Base-by-base conservation (phyloP, 2,888 invertebrate genomes). In the Microctonus hyperodae region DNA sequence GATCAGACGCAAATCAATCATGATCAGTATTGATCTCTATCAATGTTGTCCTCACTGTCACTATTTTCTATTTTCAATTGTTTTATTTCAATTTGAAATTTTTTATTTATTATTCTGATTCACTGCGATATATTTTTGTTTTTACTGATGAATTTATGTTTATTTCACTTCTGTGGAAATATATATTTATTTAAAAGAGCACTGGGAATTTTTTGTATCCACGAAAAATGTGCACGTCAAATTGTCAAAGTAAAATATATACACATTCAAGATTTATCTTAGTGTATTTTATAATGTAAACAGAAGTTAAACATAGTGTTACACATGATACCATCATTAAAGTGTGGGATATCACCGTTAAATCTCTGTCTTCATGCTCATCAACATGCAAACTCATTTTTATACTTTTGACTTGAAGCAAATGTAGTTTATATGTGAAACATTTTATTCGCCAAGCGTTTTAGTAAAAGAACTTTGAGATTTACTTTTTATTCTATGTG, bases 1-100 rank as follows among this genome's bases (percentile, higher is more conserved):
- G 51, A 28, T 16, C 16, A 37, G 48, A 37, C 65, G 25, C 48
- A 48, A 55, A 31, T 55, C 65, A 50, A 10, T 20, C 20, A 37
- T 31, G 11, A 7, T 59, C 13, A 28, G 51, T 25, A 16, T 33
- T 51, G n/a, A 55, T 48, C 44, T 53, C 67, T 40, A 56, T 57
- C 51, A 37, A 4, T 40, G 31, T 50, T n/a, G n/a, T n/a, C n/a
- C 48, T 22, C 48, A 2, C 10, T 3, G 22, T 5, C 20, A 10
- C 10, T 25, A 2, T 65, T 55, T 40, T 67, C 61, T 62, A 56
- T 61, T 31, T 64, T 40, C 59, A 44, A 55, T 53, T 44, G 57
- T 33, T 31, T 16, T 22, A 16, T 53, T 37, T 20, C 37, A 53
- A 53, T 28, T n/a, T 53, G 5, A 9, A 53, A 22, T 22, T 25